Evolutionary conservation across 1,140 invertebrate species (phyloP).

Genomic region (Drosophila serrata): DNA sequence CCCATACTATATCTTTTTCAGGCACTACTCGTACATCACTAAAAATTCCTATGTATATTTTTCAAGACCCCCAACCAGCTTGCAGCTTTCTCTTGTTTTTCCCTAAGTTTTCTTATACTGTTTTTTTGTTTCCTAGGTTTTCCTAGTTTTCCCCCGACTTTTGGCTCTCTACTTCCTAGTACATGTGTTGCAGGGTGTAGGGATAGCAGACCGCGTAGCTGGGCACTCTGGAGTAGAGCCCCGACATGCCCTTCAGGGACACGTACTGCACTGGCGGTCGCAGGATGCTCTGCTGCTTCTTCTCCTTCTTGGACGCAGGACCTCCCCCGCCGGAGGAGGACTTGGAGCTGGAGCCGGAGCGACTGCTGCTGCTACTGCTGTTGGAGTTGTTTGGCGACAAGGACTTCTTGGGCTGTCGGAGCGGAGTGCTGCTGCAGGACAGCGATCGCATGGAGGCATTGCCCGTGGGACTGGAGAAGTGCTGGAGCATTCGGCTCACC

Average conservation of each 20-base stretch:
- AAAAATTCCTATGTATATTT: conserved; percentile 32
- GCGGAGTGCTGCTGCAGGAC: conserved; percentile 87
- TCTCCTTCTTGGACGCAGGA: conserved; percentile 65
- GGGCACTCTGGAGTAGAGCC: conserved; percentile 77
- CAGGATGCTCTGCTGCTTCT: conserved; percentile 84
- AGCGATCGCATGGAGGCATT: conserved; percentile 87
- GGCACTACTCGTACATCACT: conserved; percentile 76
- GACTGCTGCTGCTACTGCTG: conserved; percentile 52
- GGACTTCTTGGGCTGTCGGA: conserved; percentile 69
- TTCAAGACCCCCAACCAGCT: conserved; percentile 46
- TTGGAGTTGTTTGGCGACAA: conserved; percentile 50
- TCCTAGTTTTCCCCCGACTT: not conserved
- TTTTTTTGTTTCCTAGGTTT: not conserved
- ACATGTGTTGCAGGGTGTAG: conserved; percentile 76
- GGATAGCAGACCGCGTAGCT: conserved; percentile 81
- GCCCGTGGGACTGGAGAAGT: conserved; percentile 83
- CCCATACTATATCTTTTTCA: conserved; percentile 39
- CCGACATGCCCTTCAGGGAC: conserved; percentile 85
- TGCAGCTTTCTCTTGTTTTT: conserved; percentile 16
- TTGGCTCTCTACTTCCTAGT: conserved; percentile 21
- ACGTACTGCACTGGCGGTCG: conserved; percentile 82
- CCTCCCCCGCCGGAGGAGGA: conserved; percentile 31
- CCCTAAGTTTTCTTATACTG: not conserved
- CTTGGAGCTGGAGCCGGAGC: conserved; percentile 32
- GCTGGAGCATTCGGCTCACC: conserved; percentile 89